Base-by-base conservation (phyloP, 2,888 invertebrate species). In the Homarus gammarus region DNA sequence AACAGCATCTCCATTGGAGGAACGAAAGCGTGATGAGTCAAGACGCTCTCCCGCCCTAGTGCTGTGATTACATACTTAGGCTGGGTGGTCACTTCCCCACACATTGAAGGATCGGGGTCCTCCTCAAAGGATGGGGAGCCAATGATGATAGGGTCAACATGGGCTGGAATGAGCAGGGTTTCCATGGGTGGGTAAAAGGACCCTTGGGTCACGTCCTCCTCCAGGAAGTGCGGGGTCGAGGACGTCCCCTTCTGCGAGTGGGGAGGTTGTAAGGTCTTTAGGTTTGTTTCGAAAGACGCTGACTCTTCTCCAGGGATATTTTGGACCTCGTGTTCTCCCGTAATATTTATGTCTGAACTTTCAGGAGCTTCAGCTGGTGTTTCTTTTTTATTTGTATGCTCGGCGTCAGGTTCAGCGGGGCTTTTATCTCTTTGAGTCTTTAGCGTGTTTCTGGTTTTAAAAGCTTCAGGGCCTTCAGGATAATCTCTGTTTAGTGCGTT, bases 1-100 rank as follows among this genome's bases (percentile, higher is more conserved):
- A 81, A 18, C 10, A 89, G 78, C 44, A 22, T 78, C 61, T 89
- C 89, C 89, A 89, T 89, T 18, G 89, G 89, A 15, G 89, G 89
- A 5, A 38, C 84, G 49, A 89, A 89, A 2, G 84, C 61, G 12
- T 89, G 78, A 10, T 84, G 78, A 18, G 89, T 89, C 2, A 89
- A 72, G 31, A 89, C 72, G 36, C 89, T 89, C 51, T 84, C 78
- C 61, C 70, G 68, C 31, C 89, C 89, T 5, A 89, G 73, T 2
- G 79, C 44, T 40, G 89, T 89, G 78, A 89, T 84, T n/a, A 79
- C 49, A 51, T 84, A 89, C 27, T 40, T 27, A 38, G 84, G 56
- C 22, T 40, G 31, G 5, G 27, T 22, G 31, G 10, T 12, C 22
- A 38, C 49, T 18, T 81, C 51, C 5, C 27, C 78, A 27, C 33